Percentiles rank a stretch among this genome's conserved stretches.
Evolutionary conservation across 1,140 invertebrate species (phyloP).

Genomic region (Propsilocerus akamusi): DNA sequence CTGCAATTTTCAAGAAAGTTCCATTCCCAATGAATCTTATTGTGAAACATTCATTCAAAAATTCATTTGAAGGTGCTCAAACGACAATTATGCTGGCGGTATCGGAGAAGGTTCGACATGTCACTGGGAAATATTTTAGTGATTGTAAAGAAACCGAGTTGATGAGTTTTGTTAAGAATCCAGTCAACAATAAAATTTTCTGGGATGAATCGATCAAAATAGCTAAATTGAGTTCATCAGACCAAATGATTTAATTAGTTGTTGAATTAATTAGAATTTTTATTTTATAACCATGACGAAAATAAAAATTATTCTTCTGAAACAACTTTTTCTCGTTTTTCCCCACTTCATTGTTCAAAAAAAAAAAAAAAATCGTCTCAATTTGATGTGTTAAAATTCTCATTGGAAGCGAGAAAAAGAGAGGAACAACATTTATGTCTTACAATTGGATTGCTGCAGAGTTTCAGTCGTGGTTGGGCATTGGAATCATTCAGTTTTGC

Average conservation of each 20-base stretch:
- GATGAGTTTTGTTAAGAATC: constrained; percentile 35
- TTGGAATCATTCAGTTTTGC: background rate
- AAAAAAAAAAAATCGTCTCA: too few relatives aligned
- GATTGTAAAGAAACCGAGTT: constrained; percentile 35
- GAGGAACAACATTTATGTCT: too few relatives aligned
- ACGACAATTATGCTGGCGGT: constrained; percentile 47
- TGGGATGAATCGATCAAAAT: constrained; percentile 57
- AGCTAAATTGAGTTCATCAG: constrained; percentile 33
- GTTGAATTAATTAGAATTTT: too few relatives aligned
- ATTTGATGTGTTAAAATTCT: too few relatives aligned
- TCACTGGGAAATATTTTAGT: constrained; percentile 40
- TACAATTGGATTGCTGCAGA: too few relatives aligned
- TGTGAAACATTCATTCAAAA: constrained; percentile 30
- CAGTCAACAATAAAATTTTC: constrained; percentile 46
- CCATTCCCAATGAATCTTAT: constrained; percentile 45
- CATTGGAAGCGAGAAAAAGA: too few relatives aligned
- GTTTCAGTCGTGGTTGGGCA: background rate
- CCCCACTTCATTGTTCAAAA: too few relatives aligned
- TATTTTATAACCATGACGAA: too few relatives aligned
- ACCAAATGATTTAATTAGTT: constrained; percentile 16
- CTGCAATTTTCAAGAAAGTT: constrained; percentile 61
- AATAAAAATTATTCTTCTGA: too few relatives aligned
- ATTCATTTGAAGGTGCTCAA: constrained; percentile 40
- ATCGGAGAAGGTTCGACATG: constrained; percentile 41
- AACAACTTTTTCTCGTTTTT: too few relatives aligned